A percentile compares a stretch with the other conserved stretches of the same genome.
These are phyloP conservation scores for Ammospiza maritima DNA, from an alignment of 2,797 vertebrate genomes.

Conservation along the genomic window DNA sequence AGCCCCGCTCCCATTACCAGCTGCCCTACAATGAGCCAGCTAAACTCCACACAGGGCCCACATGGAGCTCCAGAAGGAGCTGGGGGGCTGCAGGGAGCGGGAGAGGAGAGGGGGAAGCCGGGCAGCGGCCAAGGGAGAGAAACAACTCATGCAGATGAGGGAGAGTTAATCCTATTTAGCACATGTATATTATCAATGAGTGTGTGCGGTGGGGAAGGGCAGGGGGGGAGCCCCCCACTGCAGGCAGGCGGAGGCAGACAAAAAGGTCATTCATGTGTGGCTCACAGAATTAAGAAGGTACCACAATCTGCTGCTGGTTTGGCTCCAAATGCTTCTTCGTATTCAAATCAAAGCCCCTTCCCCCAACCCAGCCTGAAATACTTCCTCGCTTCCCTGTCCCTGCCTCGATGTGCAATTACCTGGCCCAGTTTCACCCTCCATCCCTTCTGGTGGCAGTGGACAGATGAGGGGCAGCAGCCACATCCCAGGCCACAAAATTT, in stretches of 20 bases:
- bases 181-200: conserved; percentile 70
- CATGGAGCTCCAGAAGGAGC: conserved; percentile 68
- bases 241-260: conserved; percentile 68
- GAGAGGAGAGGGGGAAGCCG: conserved; percentile 4
- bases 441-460: background rate
- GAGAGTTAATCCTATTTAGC: conserved; percentile 76
- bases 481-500: background rate
- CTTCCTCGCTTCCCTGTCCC: background rate
- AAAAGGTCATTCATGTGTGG: conserved; percentile 69
- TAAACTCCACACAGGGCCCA: conserved; percentile 70
- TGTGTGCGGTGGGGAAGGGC: conserved; percentile 50
- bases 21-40: conserved; percentile 72
- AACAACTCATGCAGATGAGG: conserved; percentile 63
- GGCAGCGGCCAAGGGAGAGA: background rate
- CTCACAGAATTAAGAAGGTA: conserved; percentile 61
- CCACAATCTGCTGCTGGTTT: conserved; percentile 60
- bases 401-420: background rate
- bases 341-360: conserved; percentile 60
- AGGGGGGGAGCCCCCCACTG: conserved; percentile 44
- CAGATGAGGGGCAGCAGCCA: background rate
- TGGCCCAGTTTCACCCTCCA: background rate
- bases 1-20: conserved; percentile 65
- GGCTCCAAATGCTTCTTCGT: conserved; percentile 65
- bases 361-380: conserved; percentile 9
- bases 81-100: conserved; percentile 30